These are phyloP conservation scores for Plecturocebus donacophilus DNA, from an alignment of 2,113 vertebrate genomes.

Conservation along the genomic window DNA sequence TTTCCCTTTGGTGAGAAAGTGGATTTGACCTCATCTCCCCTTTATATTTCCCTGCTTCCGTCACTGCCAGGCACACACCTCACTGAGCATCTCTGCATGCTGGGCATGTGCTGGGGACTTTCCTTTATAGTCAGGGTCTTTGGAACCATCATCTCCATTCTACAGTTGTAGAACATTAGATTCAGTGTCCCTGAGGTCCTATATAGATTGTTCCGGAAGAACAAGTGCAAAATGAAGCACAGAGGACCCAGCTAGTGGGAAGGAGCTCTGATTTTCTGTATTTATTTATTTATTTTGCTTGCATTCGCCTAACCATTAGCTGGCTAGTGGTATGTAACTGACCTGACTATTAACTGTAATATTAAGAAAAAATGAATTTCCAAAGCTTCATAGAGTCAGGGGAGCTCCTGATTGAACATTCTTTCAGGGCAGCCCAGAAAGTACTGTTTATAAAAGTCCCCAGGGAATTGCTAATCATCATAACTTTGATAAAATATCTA, in stretches of 20 bases:
- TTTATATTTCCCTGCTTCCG: not conserved
- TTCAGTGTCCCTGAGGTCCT: not conserved
- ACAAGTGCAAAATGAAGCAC: not conserved
- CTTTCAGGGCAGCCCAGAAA: not conserved
- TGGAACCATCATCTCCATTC: not conserved
- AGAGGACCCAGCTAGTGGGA: not conserved
- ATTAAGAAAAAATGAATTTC: not conserved
- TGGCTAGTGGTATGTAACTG: not conserved
- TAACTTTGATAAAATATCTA: not conserved
- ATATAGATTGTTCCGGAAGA: not conserved
- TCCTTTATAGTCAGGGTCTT: not conserved
- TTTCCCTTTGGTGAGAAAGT: not conserved
- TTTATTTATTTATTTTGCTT: not conserved
- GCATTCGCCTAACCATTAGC: not conserved
- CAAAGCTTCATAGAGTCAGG: not conserved
- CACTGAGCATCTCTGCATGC: not conserved
- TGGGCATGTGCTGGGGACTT: not conserved
- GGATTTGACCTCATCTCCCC: not conserved
- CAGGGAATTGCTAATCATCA: not conserved
- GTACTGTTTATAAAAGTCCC: not conserved
- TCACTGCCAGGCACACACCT: not conserved
- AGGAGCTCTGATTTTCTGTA: not conserved
- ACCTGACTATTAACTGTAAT: not conserved
- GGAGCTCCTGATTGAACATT: not conserved
- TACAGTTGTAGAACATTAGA: not conserved